Conservation (phyloP, 2,888 invertebrate species). For the Cheilosia pagana region DNA sequence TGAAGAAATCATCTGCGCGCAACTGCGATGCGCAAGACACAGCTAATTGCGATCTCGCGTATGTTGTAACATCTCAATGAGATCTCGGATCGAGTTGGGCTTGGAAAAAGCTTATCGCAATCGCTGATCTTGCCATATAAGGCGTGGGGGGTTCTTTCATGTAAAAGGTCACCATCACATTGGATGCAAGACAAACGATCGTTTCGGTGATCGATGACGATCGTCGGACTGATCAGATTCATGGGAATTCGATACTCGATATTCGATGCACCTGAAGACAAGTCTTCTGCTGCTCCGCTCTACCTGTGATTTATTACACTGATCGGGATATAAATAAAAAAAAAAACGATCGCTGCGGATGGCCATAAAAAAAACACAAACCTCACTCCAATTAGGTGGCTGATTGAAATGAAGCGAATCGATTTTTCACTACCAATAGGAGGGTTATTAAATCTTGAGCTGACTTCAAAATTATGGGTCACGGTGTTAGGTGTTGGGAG, state of each 20-base stretch:
- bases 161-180: constrained; percentile 55
- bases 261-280: not conserved
- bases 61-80: constrained; percentile 69
- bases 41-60: constrained; percentile 71
- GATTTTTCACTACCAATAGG: constrained; percentile 11
- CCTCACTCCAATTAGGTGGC: constrained; percentile 48
- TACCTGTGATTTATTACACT: constrained; percentile 28
- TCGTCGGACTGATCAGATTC: constrained; percentile 25
- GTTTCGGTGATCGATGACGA: constrained; percentile 65
- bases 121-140: constrained; percentile 57
- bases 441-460: constrained; percentile 8
- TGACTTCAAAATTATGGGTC: constrained; percentile 47
- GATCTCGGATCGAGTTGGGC: constrained; percentile 41
- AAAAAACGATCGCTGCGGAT: constrained; percentile 9
- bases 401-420: constrained; percentile 30
- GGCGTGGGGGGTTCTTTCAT: constrained; percentile 24
- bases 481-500: constrained; percentile 51
- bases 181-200: constrained; percentile 46
- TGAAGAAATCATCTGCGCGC: constrained; percentile 67
- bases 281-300: not conserved
- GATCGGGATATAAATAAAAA: constrained; percentile 38
- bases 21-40: constrained; percentile 18
- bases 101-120: constrained; percentile 49
- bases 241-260: constrained; percentile 28
- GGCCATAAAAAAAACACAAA: constrained; percentile 7